Conservation (phyloP, 1,140 invertebrate genomes). For the Brachionus manjavacas region DNA sequence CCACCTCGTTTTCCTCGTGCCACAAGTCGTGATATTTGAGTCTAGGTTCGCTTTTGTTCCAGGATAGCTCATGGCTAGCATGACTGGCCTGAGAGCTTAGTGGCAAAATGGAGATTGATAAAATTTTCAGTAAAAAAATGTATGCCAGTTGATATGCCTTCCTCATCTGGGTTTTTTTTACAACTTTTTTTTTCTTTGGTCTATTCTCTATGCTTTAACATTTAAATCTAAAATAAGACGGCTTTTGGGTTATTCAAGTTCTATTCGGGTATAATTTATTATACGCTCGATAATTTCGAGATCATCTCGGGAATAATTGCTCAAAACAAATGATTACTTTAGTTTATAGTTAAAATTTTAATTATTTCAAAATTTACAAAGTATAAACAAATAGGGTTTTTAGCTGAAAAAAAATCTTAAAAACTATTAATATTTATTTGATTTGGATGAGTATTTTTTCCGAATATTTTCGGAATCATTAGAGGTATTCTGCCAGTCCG, state of each 20-base stretch:
- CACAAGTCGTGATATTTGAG: conserved; percentile 16
- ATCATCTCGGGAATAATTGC: not conserved
- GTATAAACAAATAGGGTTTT: not conserved
- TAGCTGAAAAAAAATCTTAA: not conserved
- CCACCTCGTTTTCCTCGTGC: not conserved
- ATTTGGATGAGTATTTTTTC: not conserved
- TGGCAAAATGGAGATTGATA: not conserved
- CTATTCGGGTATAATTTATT: not conserved
- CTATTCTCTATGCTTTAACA: not conserved
- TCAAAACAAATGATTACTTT: not conserved
- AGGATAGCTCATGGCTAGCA: not conserved
- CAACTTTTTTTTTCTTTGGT: not conserved
- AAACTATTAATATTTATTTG: not conserved
- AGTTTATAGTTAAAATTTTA: not conserved
- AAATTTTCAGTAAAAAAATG: not conserved
- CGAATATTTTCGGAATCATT: not conserved
- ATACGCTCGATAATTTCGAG: not conserved
- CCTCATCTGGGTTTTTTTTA: not conserved
- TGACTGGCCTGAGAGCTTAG: not conserved
- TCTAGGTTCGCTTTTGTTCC: not conserved
- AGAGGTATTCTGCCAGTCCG: not conserved
- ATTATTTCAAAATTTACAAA: not conserved
- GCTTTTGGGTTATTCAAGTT: not conserved
- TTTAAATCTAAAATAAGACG: not conserved
- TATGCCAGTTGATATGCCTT: not conserved